Percentiles rank a stretch among this genome's conserved stretches.
These are phyloP conservation scores for Neopipo cinnamomea DNA, from an alignment of 2,113 vertebrate genomes.

Conservation along the genomic window DNA sequence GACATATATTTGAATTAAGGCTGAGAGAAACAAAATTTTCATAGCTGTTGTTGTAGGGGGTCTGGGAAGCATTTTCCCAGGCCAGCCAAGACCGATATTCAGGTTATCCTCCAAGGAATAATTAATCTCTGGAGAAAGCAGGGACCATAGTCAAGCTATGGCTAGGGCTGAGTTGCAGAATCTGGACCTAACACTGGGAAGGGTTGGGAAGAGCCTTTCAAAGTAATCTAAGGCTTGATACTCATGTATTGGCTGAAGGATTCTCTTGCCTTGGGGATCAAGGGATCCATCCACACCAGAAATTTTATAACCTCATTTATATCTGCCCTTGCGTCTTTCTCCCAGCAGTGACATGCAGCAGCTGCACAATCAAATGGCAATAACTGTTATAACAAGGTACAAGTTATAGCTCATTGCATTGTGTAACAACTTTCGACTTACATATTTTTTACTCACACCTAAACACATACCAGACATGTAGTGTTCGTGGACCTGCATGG, in stretches of 20 bases:
- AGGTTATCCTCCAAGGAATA: neutral
- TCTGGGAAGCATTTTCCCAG: neutral
- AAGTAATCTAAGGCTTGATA: neutral
- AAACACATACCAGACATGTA: neutral
- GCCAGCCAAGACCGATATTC: neutral
- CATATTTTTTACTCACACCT: rapidly evolving
- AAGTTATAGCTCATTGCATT: neutral
- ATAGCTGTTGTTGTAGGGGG: rapidly evolving
- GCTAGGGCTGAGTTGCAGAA: neutral
- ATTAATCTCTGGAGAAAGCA: neutral
- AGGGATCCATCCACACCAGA: rapidly evolving
- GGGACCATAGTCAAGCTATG: neutral
- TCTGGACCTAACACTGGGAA: neutral
- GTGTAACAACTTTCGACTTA: neutral
- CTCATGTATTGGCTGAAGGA: neutral
- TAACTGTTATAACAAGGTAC: rapidly evolving
- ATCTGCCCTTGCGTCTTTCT: neutral
- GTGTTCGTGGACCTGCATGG: rapidly evolving
- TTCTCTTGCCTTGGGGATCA: neutral
- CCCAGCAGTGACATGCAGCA: neutral
- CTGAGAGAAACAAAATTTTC: neutral
- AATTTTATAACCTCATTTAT: neutral
- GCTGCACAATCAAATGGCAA: too few relatives aligned
- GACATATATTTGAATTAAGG: neutral
- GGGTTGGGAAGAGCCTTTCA: neutral